Percentiles rank a stretch among this genome's conserved stretches.
phyloP scores from a whole-genome alignment of 2,888 invertebrate species.

The Uropetala carovei region DNA sequence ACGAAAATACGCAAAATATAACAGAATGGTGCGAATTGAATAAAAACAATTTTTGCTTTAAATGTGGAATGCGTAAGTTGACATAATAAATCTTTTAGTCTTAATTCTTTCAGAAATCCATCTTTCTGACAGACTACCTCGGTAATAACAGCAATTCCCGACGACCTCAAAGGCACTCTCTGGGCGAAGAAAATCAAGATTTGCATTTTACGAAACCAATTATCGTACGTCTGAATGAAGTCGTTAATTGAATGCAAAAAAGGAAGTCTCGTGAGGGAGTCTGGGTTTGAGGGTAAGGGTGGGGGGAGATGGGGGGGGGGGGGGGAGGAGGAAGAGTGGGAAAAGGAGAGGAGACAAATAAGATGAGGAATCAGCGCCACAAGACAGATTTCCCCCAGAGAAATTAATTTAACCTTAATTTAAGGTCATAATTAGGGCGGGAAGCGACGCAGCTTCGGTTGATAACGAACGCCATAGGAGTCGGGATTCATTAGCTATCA shows the following conservation, averaged over 20 bases:
- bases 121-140: too few relatives aligned
- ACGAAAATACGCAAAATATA: too few relatives aligned
- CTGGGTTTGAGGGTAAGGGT: too few relatives aligned
- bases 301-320: too few relatives aligned
- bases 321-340: not conserved
- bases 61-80: too few relatives aligned
- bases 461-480: not conserved
- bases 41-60: too few relatives aligned
- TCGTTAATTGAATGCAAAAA: not conserved
- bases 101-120: too few relatives aligned
- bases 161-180: not conserved
- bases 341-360: not conserved
- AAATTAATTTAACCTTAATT: not conserved
- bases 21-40: too few relatives aligned
- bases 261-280: not conserved
- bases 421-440: not conserved
- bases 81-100: too few relatives aligned
- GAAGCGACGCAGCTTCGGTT: not conserved
- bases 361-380: not conserved
- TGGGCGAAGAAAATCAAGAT: not conserved
- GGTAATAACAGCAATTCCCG: not conserved
- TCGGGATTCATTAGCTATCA: slow-evolving; percentile 2
- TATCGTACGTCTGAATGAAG: not conserved
- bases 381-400: not conserved
- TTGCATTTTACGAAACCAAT: slow-evolving; percentile 7